These are phyloP conservation scores for Monodelphis domestica DNA, from an alignment of 2,797 vertebrate genomes.

Conservation along the genomic window DNA sequence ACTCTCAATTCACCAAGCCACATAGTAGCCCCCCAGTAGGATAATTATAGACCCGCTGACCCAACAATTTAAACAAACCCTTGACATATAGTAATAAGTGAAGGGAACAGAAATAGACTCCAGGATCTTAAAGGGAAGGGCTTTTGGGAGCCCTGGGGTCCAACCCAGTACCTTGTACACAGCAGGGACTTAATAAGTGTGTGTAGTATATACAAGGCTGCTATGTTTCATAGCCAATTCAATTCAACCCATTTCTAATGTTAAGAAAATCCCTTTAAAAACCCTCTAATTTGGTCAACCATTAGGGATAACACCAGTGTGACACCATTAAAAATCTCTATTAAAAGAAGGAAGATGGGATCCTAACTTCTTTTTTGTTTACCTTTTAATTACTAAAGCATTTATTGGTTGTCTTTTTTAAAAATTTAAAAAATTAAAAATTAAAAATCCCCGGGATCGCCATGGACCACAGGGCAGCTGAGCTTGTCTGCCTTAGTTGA, in stretches of 20 bases:
- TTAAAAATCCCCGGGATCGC: background rate
- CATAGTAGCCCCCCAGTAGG: no score
- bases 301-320: background rate
- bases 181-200: background rate
- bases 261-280: background rate
- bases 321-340: background rate
- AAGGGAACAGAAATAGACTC: background rate
- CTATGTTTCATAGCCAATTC: background rate
- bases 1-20: no score
- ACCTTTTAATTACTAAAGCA: slow-evolving; percentile 53
- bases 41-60: background rate
- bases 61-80: background rate
- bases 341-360: background rate
- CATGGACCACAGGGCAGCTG: background rate
- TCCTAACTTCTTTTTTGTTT: slow-evolving; percentile 52
- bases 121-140: background rate
- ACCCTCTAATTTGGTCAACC: background rate
- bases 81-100: background rate
- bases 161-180: background rate
- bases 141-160: background rate
- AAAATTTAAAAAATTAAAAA: no score
- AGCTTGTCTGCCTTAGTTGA: background rate
- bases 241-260: background rate
- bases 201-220: background rate
- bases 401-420: slow-evolving; percentile 5